These are phyloP conservation scores for Rhynchophorus ferrugineus DNA, from an alignment of 1,140 invertebrate genomes.

Conservation along the genomic window DNA sequence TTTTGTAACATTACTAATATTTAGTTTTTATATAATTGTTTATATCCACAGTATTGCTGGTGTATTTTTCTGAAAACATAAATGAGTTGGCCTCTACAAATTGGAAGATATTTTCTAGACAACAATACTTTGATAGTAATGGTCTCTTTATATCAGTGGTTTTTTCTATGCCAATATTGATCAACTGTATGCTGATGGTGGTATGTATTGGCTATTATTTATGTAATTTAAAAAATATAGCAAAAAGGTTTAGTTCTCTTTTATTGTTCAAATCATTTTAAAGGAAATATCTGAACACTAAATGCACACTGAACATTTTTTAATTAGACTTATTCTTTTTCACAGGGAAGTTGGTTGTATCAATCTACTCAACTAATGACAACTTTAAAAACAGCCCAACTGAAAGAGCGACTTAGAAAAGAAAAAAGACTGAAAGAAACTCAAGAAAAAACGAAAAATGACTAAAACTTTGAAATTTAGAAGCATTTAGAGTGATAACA, in stretches of 20 bases:
- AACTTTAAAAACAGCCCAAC: constrained; percentile 68
- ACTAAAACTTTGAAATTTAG: neutral
- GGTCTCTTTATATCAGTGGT: constrained; percentile 88
- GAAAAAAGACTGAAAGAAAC: constrained; percentile 21
- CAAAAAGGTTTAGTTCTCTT: neutral
- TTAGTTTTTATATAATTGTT: constrained; percentile 1
- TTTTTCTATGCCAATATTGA: constrained; percentile 80
- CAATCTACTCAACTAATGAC: constrained; percentile 80
- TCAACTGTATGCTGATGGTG: constrained; percentile 89
- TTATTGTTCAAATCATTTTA: constrained; percentile 36
- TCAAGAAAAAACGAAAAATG: neutral
- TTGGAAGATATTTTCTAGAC: constrained; percentile 78
- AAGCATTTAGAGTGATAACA: neutral
- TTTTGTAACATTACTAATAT: neutral
- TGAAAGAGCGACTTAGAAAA: constrained; percentile 45
- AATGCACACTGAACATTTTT: too few relatives aligned
- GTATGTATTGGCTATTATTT: constrained; percentile 53
- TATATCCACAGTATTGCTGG: constrained; percentile 59
- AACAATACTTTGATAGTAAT: constrained; percentile 89
- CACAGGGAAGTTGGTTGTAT: constrained; percentile 77
- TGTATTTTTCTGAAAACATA: constrained; percentile 82
- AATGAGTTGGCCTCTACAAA: constrained; percentile 78
- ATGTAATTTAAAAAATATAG: neutral
- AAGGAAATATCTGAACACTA: neutral
- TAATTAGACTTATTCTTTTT: too few relatives aligned